These are phyloP conservation scores for Oenanthe melanoleuca DNA, from an alignment of 2,113 vertebrate species.

Conservation along the genomic window DNA sequence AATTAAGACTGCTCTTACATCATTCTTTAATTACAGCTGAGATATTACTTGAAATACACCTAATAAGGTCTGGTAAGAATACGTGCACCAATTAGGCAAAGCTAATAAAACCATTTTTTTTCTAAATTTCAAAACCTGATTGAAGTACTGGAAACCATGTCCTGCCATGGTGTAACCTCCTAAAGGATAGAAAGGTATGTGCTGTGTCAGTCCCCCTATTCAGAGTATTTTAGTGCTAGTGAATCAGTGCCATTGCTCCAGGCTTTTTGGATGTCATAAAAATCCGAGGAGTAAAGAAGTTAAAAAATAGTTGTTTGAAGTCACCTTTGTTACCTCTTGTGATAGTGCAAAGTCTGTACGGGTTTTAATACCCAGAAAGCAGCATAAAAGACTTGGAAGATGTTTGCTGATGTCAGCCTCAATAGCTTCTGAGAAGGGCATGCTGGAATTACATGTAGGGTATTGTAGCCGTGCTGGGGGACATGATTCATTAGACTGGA, in stretches of 20 bases:
- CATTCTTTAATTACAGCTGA: not conserved
- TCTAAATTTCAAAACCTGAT: not conserved
- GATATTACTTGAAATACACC: not conserved
- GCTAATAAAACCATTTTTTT: not conserved
- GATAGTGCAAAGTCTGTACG: not conserved
- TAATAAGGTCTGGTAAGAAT: not conserved
- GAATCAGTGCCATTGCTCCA: not conserved
- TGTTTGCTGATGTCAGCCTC: not conserved
- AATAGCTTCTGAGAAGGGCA: not conserved
- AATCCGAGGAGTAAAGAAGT: not conserved
- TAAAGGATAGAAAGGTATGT: not conserved
- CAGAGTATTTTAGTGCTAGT: not conserved
- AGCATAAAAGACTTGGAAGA: not conserved
- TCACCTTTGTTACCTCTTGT: not conserved
- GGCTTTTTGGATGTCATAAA: not conserved
- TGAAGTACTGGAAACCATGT: not conserved
- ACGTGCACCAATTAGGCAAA: not conserved
- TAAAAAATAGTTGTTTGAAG: not conserved
- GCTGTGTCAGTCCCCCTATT: rapidly evolving
- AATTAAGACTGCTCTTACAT: not conserved
- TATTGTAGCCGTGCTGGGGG: not conserved
- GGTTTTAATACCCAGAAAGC: not conserved
- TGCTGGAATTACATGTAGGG: not conserved
- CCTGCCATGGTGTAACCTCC: not conserved
- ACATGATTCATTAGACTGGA: not conserved